phyloP scores from a whole-genome alignment of 2,797 vertebrate species.

The Masticophis lateralis region DNA sequence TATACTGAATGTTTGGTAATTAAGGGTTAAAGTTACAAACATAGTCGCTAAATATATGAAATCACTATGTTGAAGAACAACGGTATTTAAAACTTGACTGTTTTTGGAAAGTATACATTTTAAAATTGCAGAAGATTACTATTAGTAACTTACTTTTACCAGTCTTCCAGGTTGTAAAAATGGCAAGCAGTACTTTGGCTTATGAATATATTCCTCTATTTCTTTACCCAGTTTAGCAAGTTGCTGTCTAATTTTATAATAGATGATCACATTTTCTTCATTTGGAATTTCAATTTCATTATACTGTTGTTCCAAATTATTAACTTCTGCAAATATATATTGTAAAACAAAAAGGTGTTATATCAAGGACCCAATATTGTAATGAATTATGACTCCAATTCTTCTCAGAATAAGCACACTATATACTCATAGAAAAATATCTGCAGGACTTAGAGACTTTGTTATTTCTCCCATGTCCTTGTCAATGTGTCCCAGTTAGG shows the following conservation, averaged over 20 bases:
- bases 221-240: conserved; percentile 91
- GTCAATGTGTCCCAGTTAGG: background rate
- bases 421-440: background rate
- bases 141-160: conserved; percentile 80
- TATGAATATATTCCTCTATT: conserved; percentile 93
- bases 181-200: conserved; percentile 93
- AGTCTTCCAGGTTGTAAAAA: conserved; percentile 94
- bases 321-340: conserved; percentile 79
- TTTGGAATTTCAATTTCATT: conserved; percentile 90
- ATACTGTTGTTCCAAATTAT: conserved; percentile 88
- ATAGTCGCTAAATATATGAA: background rate
- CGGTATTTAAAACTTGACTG: background rate
- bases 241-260: conserved; percentile 95
- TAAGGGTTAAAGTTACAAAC: background rate
- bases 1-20: background rate
- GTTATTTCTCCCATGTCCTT: background rate
- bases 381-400: background rate
- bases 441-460: background rate
- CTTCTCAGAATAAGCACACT: background rate
- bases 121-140: background rate
- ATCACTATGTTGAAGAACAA: background rate
- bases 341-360: background rate
- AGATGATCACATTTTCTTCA: conserved; percentile 90
- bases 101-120: background rate
- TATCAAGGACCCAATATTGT: background rate